These are phyloP conservation scores for Pangasius sanitwongsei DNA, from an alignment of 2,797 vertebrate species.

Conservation along the genomic window DNA sequence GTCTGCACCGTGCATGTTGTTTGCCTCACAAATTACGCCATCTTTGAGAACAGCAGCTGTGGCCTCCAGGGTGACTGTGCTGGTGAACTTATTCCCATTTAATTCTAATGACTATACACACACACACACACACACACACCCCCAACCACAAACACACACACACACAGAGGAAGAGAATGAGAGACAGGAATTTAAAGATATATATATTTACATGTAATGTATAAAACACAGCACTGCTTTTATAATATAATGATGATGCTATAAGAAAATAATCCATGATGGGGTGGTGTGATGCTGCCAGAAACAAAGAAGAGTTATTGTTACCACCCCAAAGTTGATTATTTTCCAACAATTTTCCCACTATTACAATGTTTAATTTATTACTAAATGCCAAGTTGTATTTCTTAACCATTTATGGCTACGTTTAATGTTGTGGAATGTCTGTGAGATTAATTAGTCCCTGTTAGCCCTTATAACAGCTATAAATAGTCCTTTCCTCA, in stretches of 20 bases:
- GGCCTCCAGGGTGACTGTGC: slow-evolving; percentile 73
- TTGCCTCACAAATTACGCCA: slow-evolving; percentile 76
- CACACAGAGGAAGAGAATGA: neutral
- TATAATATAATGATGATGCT: neutral
- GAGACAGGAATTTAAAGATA: neutral
- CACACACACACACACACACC: slow-evolving; percentile 27
- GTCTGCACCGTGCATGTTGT: slow-evolving; percentile 71
- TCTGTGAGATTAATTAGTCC: neutral
- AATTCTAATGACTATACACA: slow-evolving; percentile 61
- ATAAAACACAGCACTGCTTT: neutral
- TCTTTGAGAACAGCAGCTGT: slow-evolving; percentile 68
- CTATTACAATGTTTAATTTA: neutral
- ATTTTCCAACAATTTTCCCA: neutral
- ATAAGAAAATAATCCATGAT: neutral
- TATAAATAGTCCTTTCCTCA: neutral
- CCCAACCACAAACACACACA: slow-evolving; percentile 2
- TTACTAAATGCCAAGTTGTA: neutral
- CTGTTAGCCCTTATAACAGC: neutral
- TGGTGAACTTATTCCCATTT: slow-evolving; percentile 72
- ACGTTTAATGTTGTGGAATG: neutral
- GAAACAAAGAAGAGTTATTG: neutral
- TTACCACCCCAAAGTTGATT: neutral
- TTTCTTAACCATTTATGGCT: neutral
- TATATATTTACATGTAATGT: neutral
- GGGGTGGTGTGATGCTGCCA: neutral